Evolutionary conservation across 2,888 invertebrate species (phyloP).

Genomic region (Anthophora plumipes): DNA sequence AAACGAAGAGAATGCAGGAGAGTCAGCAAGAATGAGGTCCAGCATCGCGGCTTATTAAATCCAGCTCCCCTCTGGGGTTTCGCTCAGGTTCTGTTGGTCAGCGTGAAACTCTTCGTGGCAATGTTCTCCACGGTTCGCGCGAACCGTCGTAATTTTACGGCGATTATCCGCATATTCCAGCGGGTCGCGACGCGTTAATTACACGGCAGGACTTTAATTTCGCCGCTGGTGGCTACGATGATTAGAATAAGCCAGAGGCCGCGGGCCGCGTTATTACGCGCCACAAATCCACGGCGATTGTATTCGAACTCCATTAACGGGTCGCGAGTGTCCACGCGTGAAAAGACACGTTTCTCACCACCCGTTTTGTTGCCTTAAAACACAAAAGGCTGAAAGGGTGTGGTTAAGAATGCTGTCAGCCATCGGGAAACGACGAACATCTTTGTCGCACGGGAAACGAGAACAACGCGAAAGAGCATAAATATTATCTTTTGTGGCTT

Average conservation of each 20-base stretch:
- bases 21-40: constrained; percentile 3
- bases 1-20: constrained; percentile 2
- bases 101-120: not conserved
- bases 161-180: constrained; percentile 68
- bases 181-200: constrained; percentile 68
- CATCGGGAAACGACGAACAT: not conserved
- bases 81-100: constrained; percentile 20
- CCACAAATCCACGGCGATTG: constrained; percentile 45
- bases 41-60: constrained; percentile 74
- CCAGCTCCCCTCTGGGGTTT: constrained; percentile 21
- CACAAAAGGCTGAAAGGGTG: not conserved
- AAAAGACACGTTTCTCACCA: not conserved
- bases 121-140: constrained; percentile 20
- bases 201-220: constrained; percentile 72
- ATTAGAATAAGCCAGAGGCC: constrained; percentile 70
- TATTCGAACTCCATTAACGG: constrained; percentile 15
- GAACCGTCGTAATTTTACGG: constrained; percentile 70
- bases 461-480: not conserved
- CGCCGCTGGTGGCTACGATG: constrained; percentile 59
- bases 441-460: too few relatives aligned
- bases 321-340: not conserved
- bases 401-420: not conserved
- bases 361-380: not conserved
- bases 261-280: constrained; percentile 56
- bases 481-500: not conserved